Conservation (phyloP, 2,113 vertebrate genomes). For the Propithecus coquereli region DNA sequence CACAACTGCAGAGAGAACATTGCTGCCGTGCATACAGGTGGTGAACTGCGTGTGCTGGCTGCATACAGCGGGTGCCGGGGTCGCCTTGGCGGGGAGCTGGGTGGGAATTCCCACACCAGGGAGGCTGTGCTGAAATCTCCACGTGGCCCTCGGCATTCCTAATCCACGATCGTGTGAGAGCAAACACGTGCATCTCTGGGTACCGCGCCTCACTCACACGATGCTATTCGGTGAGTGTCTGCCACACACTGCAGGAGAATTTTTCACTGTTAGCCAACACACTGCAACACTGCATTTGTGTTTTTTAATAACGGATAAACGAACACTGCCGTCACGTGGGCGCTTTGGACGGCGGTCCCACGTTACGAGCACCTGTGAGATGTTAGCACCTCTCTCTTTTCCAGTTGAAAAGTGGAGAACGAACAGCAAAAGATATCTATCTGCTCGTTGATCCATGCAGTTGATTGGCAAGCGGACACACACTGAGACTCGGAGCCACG, state of each 20-base stretch:
- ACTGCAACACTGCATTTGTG: neutral
- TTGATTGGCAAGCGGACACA: too few species aligned
- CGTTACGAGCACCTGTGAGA: fast-evolving
- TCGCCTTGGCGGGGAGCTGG: fast-evolving
- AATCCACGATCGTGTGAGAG: fast-evolving
- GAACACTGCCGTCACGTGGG: fast-evolving
- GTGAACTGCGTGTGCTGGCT: fast-evolving
- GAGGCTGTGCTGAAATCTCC: fast-evolving
- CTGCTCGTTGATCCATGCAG: neutral
- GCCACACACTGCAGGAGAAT: fast-evolving
- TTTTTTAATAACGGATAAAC: too few species aligned
- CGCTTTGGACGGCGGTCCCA: fast-evolving
- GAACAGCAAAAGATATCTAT: too few species aligned
- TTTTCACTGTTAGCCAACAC: too few species aligned
- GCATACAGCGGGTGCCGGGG: fast-evolving
- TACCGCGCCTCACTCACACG: neutral
- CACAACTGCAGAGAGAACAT: fast-evolving
- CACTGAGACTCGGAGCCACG: too few species aligned
- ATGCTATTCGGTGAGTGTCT: neutral
- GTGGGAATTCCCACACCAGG: fast-evolving
- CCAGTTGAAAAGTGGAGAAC: fast-evolving
- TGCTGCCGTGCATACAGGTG: fast-evolving
- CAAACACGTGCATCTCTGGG: fast-evolving
- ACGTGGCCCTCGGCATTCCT: neutral
- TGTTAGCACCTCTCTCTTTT: neutral